Evolutionary conservation across 2,888 invertebrate species (phyloP), one percentile per base, ranked within the genome.

Genomic region (Drosophila borealis): DNA sequence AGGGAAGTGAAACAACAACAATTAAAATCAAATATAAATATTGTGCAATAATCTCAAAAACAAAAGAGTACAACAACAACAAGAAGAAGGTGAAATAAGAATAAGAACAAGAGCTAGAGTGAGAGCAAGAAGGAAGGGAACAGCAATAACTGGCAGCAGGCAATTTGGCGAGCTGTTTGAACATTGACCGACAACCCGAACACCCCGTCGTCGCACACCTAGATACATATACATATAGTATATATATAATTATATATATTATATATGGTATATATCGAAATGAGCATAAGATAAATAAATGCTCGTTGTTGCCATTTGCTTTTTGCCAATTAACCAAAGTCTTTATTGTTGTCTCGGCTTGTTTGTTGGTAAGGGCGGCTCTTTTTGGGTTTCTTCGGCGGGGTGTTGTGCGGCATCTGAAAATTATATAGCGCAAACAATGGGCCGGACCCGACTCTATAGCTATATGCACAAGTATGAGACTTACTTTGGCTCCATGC

Each of bases 251-350:
- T 14, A 55, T 17, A 37, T 9, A 55, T 41, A 25, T 14, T 46
- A 21, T 46, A 21, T 46, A 48, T 55, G 48, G 10, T 45, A 19
- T 10, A 45, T 39, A 17, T 44, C 44, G 8, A 36, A 36, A 55
- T 55, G 55, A 70, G 59, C 85, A 87, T 80, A 86, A 83, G 68
- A 86, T 78, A 83, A 81, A 86, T 86, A 83, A 81, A 82, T 86
- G 68, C 79, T 62, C 67, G 67, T 78, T 87, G 80, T 82, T 83
- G 84, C 89, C 87, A 86, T 83, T 83, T 81, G 89, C 85, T 79
- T 88, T 86, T 88, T 85, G 87, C 84, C 89, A 88, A 85, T 88
- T 85, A 85, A 83, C 73, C 81, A 78, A 74, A 87, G 74, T 82
- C 75, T 88, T 82, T 86, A 84, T 84, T 84, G 73, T 78, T 83